Percentiles rank a stretch among this genome's conserved stretches.
phyloP scores from a whole-genome alignment of 2,888 invertebrate species.

The Cerastis rubricosa region DNA sequence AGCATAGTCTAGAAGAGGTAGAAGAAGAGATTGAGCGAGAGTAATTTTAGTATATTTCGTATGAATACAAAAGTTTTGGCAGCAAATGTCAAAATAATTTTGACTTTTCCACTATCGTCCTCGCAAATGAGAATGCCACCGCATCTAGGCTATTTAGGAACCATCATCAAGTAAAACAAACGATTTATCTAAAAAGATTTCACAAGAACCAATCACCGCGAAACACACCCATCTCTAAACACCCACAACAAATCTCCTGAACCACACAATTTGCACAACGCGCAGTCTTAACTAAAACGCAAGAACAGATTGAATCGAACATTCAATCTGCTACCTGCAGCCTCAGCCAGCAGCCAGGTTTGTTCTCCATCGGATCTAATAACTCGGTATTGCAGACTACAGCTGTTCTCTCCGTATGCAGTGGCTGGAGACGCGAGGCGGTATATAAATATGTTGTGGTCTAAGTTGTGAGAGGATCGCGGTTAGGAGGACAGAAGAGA shows the following conservation, averaged over 20 bases:
- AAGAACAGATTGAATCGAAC: slow-evolving; percentile 51
- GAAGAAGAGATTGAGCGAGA: too few relatives aligned
- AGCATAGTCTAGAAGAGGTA: too few relatives aligned
- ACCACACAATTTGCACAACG: slow-evolving; percentile 32
- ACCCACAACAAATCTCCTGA: not conserved
- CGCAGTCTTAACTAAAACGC: slow-evolving; percentile 35
- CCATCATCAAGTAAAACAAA: too few relatives aligned
- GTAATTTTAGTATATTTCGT: too few relatives aligned
- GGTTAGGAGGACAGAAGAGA: not conserved
- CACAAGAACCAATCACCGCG: not conserved
- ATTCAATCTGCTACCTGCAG: slow-evolving; percentile 58
- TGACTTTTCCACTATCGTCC: not conserved
- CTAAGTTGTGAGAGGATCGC: slow-evolving; percentile 20
- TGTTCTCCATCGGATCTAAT: slow-evolving; percentile 70
- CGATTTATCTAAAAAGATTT: not conserved
- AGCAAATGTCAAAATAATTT: not conserved
- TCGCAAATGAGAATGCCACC: not conserved
- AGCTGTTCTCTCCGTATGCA: slow-evolving; percentile 71
- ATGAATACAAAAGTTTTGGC: not conserved
- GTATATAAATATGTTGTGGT: slow-evolving; percentile 58
- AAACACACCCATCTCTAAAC: not conserved
- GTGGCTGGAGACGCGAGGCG: slow-evolving; percentile 44
- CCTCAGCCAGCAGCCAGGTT: slow-evolving; percentile 54
- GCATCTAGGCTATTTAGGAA: not conserved
- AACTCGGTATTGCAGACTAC: slow-evolving; percentile 71